Conservation (phyloP, 2,797 vertebrate genomes). For the Tenualosa ilisha region DNA sequence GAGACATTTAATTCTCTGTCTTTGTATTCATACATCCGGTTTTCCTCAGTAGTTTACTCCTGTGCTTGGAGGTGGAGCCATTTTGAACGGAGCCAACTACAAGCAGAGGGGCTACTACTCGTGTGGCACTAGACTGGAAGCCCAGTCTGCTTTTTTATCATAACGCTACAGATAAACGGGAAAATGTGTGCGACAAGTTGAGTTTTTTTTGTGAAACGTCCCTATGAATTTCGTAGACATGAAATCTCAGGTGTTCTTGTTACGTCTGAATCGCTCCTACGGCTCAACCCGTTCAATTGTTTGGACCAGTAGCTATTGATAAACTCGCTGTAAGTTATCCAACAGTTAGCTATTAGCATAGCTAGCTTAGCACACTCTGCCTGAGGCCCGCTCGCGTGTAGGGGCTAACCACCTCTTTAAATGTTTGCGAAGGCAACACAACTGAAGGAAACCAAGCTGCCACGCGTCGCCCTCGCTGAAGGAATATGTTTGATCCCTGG, state of each 20-base stretch:
- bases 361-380: slow-evolving; percentile 54
- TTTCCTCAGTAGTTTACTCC: slow-evolving; percentile 76
- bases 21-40: slow-evolving; percentile 94
- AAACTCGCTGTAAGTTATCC: slow-evolving; percentile 56
- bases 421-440: slow-evolving; percentile 71
- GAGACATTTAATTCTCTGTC: slow-evolving; percentile 63
- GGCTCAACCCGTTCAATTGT: slow-evolving; percentile 24
- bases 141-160: slow-evolving; percentile 53
- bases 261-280: not conserved
- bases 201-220: not conserved
- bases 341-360: slow-evolving; percentile 24
- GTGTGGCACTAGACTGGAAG: slow-evolving; percentile 66
- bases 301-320: slow-evolving; percentile 61
- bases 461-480: slow-evolving; percentile 63
- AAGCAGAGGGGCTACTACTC: slow-evolving; percentile 31
- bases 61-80: slow-evolving; percentile 85
- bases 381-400: slow-evolving; percentile 65
- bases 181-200: not conserved
- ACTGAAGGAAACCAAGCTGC: slow-evolving; percentile 53
- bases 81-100: slow-evolving; percentile 90
- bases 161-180: not conserved
- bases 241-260: not conserved
- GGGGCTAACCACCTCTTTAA: slow-evolving; percentile 64
- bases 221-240: not conserved
- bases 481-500: slow-evolving; percentile 95